Base-by-base conservation (phyloP, 2,113 vertebrate genomes). In the Willisornis vidua region DNA sequence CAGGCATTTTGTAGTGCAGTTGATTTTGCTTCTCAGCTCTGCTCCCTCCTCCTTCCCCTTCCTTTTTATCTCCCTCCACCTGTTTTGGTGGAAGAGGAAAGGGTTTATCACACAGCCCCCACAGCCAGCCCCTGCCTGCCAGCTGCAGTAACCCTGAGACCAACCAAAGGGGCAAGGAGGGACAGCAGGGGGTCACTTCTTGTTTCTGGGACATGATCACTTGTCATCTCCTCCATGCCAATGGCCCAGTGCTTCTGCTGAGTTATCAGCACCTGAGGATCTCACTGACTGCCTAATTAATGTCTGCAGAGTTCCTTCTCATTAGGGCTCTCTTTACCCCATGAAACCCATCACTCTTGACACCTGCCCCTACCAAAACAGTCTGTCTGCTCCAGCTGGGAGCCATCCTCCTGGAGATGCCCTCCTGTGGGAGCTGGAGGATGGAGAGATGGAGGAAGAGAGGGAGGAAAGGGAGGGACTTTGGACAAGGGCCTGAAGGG, bases 181-280 rank as follows among this genome's bases (percentile, higher is more conserved):
- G 75, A 22, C 4, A 3, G 7, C 0, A 0, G 2, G 25, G 19
- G 15, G 10, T 89, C 11, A 22, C 33, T 83, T 66, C 4, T 1
- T 41, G 18, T 54, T 55, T 58, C 48, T 46, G 37, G 37, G 59
- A 52, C 55, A 45, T 1, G 2, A 54, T 61, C 2, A 3, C 6
- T 71, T 72, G 58, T 52, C 46, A 18, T 19, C 77, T 68, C 87
- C 62, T 51, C 76, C 89, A 74, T 62, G 48, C 66, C 74, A 87
- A 91, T 52, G 29, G 18, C 13, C 23, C 0, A 0, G 57, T 33
- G 82, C 35, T 87, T 95, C 54, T 75, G 87, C 80, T 55, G 87
- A 82, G 85, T 89, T 93, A 91, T 46, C 70, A 33, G 85, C 93
- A 63, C 73, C 68, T 37, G 92, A 91, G 77, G 61, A 81, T 81